Conservation (phyloP, 2,797 vertebrate species). For the Gouania willdenowi region DNA sequence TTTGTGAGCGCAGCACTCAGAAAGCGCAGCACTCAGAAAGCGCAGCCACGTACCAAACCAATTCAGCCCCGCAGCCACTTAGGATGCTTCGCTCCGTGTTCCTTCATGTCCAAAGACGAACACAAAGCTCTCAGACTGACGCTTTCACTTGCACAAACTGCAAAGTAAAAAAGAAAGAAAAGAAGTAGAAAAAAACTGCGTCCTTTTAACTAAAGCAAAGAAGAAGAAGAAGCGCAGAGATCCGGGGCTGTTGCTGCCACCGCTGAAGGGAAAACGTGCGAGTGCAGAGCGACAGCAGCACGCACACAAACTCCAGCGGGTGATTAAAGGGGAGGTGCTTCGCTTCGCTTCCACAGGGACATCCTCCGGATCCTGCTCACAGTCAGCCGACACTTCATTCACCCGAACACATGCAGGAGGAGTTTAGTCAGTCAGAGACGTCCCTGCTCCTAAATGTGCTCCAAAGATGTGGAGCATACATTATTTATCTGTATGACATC, state of each 20-base stretch:
- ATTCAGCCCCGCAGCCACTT: conserved; percentile 59
- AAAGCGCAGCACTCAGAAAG: conserved; percentile 13
- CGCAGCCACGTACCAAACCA: conserved; percentile 38
- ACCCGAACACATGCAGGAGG: conserved; percentile 6
- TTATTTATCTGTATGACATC: conserved; percentile 58
- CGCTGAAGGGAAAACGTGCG: conserved; percentile 47
- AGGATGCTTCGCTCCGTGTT: conserved; percentile 45
- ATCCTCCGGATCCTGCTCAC: conserved; percentile 41
- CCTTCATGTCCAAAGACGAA: conserved; percentile 47
- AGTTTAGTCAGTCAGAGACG: rapidly evolving
- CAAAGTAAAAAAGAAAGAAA: too few relatives aligned
- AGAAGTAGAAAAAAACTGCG: too few relatives aligned
- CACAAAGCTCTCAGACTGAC: background rate
- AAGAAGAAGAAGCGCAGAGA: conserved; percentile 8
- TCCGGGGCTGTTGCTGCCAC: conserved; percentile 28
- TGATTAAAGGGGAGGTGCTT: conserved; percentile 76
- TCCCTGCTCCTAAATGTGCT: conserved; percentile 19
- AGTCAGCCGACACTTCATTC: conserved; percentile 58
- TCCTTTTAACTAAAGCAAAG: background rate
- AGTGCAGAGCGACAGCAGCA: conserved; percentile 45
- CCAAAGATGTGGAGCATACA: conserved; percentile 28
- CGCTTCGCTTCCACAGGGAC: conserved; percentile 49
- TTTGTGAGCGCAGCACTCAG: too few relatives aligned
- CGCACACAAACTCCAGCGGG: conserved; percentile 49
- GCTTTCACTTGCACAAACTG: conserved; percentile 1